These are phyloP conservation scores for Zaprionus bogoriensis DNA, from an alignment of 2,888 invertebrate genomes.

Conservation along the genomic window DNA sequence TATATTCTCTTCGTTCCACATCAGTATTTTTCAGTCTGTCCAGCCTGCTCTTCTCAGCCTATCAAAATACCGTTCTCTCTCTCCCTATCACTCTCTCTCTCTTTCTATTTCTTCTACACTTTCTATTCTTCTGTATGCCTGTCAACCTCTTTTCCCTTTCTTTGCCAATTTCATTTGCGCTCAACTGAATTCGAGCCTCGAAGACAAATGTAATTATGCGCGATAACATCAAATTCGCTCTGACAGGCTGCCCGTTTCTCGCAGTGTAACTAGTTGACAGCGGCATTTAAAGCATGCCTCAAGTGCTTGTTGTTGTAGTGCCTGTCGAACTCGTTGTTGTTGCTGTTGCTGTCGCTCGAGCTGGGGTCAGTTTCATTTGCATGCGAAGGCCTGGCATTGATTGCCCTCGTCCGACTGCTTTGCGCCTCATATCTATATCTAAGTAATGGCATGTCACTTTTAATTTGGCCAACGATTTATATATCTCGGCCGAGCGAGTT, in stretches of 20 bases:
- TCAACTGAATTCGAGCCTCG: not conserved
- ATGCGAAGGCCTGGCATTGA: constrained; percentile 33
- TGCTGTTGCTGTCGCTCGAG: constrained; percentile 2
- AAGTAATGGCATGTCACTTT: constrained; percentile 73
- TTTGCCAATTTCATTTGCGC: not conserved
- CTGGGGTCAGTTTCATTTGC: constrained; percentile 41
- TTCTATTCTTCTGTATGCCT: not conserved
- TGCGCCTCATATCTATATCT: constrained; percentile 52
- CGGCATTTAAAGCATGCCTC: constrained; percentile 27
- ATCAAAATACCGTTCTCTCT: too few species aligned
- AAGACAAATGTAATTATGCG: not conserved
- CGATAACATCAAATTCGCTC: not conserved
- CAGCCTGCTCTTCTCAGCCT: not conserved
- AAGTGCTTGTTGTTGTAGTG: not conserved
- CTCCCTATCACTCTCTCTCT: not conserved
- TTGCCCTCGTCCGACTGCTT: constrained; percentile 46
- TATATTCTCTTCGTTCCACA: not conserved
- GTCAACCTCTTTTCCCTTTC: not conserved
- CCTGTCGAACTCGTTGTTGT: not conserved
- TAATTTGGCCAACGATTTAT: constrained; percentile 73
- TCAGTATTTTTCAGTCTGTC: not conserved
- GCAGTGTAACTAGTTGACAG: constrained; percentile 18
- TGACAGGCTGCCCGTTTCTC: not conserved
- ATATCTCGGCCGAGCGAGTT: constrained; percentile 7
- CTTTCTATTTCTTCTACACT: too few species aligned